Evolutionary conservation across 1,140 invertebrate species (phyloP), one percentile per base, ranked within the genome.

Genomic region (Lepidotrigona ventralis): DNA sequence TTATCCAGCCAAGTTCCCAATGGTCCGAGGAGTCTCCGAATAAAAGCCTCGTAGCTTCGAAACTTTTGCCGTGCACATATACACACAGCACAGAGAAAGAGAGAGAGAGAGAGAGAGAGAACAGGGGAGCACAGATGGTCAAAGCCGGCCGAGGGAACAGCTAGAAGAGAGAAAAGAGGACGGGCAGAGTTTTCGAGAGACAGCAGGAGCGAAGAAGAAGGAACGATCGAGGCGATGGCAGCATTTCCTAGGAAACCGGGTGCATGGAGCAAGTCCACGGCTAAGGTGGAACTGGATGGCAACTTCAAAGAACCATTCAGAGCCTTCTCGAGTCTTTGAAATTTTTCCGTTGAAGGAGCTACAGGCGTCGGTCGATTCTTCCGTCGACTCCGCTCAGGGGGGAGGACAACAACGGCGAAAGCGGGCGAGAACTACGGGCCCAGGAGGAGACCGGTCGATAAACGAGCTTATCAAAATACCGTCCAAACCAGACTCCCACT

Each of bases 231-330:
- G 39, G 58, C 17, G 19, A 21, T 8, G 63, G 17, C 46, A 56
- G 23, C n/a, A 79, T 81, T 15, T 15, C 26, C 26, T 29, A 23
- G 33, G 63, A 78, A 39, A 72, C 64, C 29, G 56, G 26, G 2
- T 19, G 17, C 9, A 19, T 17, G 64, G 39, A 66, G n/a, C 70
- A 39, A 66, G 39, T 46, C 39, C 39, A 39, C 66, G 58, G 60
- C 58, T 17, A 73, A 46, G 73, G 81, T 83, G 53, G 23, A 79
- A 39, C 74, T 75, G 81, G 83, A 66, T 83, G 72, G 83, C 60
- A 88, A 88, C 87, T 88, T 88, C 87, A 89, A 89, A 89, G 87
- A 88, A 66, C 87, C 87, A 89, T 89, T 89, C 84, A 84, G 74
- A 86, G 84, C 72, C 39, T 83, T 71, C 77, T 66, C 81, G 81